Evolutionary conservation across 2,888 invertebrate genomes (phyloP).

Genomic region (Hedychridium roseum): DNA sequence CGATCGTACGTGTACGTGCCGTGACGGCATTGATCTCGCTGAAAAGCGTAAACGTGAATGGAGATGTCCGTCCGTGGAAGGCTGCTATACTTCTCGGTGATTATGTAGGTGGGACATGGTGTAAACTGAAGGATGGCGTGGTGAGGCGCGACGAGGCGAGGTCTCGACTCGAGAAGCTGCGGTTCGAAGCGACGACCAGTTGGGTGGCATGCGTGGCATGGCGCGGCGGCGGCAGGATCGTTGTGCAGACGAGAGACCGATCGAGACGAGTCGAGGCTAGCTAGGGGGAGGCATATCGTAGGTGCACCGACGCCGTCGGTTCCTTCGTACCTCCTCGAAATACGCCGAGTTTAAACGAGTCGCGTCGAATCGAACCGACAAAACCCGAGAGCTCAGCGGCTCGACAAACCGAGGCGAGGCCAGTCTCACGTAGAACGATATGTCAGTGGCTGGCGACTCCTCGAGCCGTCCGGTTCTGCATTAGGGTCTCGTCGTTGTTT

Average conservation of each 20-base stretch:
- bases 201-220: no score
- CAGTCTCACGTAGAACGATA: constrained; percentile 1
- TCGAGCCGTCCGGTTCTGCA: constrained; percentile 66
- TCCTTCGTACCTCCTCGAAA: neutral
- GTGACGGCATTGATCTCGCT: no score
- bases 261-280: constrained; percentile 42
- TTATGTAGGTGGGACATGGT: no score
- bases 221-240: no score
- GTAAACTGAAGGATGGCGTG: constrained; percentile 63
- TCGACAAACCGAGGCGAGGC: neutral
- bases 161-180: constrained; percentile 57
- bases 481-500: constrained; percentile 65
- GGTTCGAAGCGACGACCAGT: constrained; percentile 62
- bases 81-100: no score
- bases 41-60: no score
- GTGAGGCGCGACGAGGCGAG: constrained; percentile 45
- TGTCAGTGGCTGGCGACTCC: constrained; percentile 60
- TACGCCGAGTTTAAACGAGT: constrained; percentile 71
- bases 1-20: no score
- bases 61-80: no score
- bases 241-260: constrained; percentile 58
- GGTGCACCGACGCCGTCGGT: no score
- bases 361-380: constrained; percentile 66
- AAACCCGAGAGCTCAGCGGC: constrained; percentile 6
- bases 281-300: constrained; percentile 23